A percentile compares a stretch with the other conserved stretches of the same genome.
These are phyloP conservation scores for Drosophila tripunctata DNA, from an alignment of 2,888 invertebrate species.

Conservation along the genomic window DNA sequence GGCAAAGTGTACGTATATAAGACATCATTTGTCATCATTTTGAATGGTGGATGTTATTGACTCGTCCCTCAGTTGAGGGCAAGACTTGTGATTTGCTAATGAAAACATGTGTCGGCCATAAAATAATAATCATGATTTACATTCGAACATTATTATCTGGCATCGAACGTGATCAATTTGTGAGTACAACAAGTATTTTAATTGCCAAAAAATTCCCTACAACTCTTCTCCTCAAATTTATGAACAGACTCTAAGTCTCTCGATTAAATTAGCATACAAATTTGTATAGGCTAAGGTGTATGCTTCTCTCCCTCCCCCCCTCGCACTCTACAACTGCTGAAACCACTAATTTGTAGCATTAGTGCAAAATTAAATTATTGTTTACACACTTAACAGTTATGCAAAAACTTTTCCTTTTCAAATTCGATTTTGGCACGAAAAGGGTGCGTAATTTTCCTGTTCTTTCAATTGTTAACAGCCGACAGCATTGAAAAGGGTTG, in stretches of 20 bases:
- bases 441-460: slow-evolving; percentile 35
- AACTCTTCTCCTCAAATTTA: slow-evolving; percentile 11
- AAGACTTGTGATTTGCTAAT: slow-evolving; percentile 59
- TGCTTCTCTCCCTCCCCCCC: neutral
- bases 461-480: slow-evolving; percentile 42
- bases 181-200: slow-evolving; percentile 32
- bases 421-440: slow-evolving; percentile 50
- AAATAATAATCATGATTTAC: slow-evolving; percentile 84
- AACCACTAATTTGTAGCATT: slow-evolving; percentile 82
- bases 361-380: slow-evolving; percentile 82
- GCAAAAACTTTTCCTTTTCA: slow-evolving; percentile 26
- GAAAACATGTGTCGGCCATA: slow-evolving; percentile 81
- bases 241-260: slow-evolving; percentile 1
- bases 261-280: slow-evolving; percentile 42
- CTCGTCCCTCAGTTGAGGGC: neutral
- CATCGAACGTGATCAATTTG: slow-evolving; percentile 54
- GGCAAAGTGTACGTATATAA: slow-evolving; percentile 33
- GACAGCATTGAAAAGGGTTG: slow-evolving; percentile 5
- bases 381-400: slow-evolving; percentile 64
- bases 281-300: neutral
- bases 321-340: slow-evolving; percentile 33
- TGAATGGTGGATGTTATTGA: slow-evolving; percentile 24
- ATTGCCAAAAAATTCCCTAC: slow-evolving; percentile 30
- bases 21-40: slow-evolving; percentile 70
- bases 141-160: slow-evolving; percentile 46